Evolutionary conservation across 2,888 invertebrate genomes (phyloP).

Genomic region (Rhorus exstirpatorius): DNA sequence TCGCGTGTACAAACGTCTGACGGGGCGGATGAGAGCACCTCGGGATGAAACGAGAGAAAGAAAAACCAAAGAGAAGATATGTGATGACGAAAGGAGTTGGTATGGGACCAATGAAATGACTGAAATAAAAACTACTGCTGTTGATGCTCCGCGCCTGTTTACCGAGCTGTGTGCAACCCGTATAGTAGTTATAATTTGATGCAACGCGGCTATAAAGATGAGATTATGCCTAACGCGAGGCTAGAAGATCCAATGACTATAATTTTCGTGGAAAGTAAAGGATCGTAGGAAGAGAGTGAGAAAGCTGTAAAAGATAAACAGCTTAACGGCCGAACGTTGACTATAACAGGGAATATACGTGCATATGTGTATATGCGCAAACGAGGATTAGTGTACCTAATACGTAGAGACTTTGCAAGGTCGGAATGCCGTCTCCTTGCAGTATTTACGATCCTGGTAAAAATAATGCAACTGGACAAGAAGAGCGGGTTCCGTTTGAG

Average conservation of each 20-base stretch:
- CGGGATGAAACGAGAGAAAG: constrained; percentile 33
- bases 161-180: constrained; percentile 35
- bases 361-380: not conserved
- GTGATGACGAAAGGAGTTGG: constrained; percentile 17
- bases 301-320: constrained; percentile 52
- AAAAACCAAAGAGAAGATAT: not conserved
- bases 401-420: constrained; percentile 3
- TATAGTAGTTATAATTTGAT: constrained; percentile 78
- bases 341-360: constrained; percentile 6
- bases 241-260: constrained; percentile 71
- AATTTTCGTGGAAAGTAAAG: constrained; percentile 77
- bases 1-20: constrained; percentile 27
- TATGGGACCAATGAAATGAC: constrained; percentile 43
- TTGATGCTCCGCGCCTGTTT: constrained; percentile 22
- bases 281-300: constrained; percentile 28
- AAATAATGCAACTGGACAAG: constrained; percentile 6
- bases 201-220: constrained; percentile 77
- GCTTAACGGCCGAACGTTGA: constrained; percentile 16
- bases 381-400: constrained; percentile 7
- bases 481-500: not conserved
- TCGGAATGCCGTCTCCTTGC: constrained; percentile 16
- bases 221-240: constrained; percentile 72
- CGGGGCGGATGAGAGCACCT: constrained; percentile 34
- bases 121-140: constrained; percentile 67
- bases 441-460: constrained; percentile 6